Base-by-base conservation (phyloP, 2,797 vertebrate species). In the Arrhamphus sclerolepis region DNA sequence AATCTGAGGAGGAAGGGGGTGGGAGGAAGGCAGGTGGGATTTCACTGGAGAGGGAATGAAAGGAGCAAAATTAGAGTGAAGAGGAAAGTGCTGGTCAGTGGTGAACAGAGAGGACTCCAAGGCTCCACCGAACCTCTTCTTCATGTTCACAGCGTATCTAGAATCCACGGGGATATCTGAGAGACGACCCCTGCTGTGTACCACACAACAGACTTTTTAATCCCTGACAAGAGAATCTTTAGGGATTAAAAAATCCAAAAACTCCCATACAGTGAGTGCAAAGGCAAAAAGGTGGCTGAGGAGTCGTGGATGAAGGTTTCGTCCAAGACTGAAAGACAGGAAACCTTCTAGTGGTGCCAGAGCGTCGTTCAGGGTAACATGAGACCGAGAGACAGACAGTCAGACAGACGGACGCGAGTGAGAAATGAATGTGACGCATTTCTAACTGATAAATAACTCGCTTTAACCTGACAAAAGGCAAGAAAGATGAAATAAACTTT, bases 341-440 rank as follows among this genome's bases (percentile, higher is more conserved):
- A 80, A 78, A 77, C 70, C 72, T 72, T 60, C 20, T 0, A 19
- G 69, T 62, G 81, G 83, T 86, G 86, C 83, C 87, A 74, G 56
- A 1, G 28, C 74, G 80, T 78, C 80, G 67, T 72, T 31, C 22
- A 26, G 4, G 34, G 86, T 82, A 0, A 87, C 67, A 47, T 70
- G 80, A 82, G 66, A 72, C 61, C n/a, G 47, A 13, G 40, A 64
- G 26, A 1, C 16, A 28, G 31, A 40, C 17, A 5, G 16, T 47
- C n/a, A 46, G n/a, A 26, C 20, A 28, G 9, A 47, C 1, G 41
- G 29, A 21, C 46, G 24, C 2, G 24, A 41, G 40, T 6, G 10
- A 16, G 6, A 28, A 24, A 11, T 8, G 34, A 14, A 13, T 1
- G 31, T 11, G n/a, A n/a, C n/a, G n/a, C n/a, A n/a, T n/a, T n/a